A percentile compares a stretch with the other conserved stretches of the same genome.
Evolutionary conservation across 2,797 vertebrate species (phyloP).

Genomic region (Orientallactaga sibirica): DNA sequence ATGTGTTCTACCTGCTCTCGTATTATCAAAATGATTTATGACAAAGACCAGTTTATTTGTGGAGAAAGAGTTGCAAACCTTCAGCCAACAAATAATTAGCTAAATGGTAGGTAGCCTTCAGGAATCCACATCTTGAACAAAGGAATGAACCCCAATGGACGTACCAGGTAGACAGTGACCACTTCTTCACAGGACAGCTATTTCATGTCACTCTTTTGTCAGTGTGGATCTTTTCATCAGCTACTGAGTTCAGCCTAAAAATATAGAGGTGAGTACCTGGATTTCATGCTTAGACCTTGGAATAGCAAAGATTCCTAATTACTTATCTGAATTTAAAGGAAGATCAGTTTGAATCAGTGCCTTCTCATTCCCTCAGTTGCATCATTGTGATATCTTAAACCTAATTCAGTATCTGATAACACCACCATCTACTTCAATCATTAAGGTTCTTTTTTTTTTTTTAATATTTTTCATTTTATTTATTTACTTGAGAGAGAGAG

Average conservation of each 20-base stretch:
- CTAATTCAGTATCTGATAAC: conserved; percentile 16
- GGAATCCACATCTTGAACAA: conserved; percentile 23
- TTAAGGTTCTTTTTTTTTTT: not conserved
- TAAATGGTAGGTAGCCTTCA: conserved; percentile 86
- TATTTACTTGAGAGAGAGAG: too few relatives aligned
- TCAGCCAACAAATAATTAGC: conserved; percentile 54
- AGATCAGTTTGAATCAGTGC: not conserved
- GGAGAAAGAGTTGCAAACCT: conserved; percentile 89
- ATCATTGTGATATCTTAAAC: conserved; percentile 22
- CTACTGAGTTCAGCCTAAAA: not conserved
- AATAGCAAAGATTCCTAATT: conserved; percentile 41
- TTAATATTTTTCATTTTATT: too few relatives aligned
- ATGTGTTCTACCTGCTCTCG: conserved; percentile 96
- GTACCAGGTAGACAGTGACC: not conserved
- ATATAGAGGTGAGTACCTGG: conserved; percentile 44
- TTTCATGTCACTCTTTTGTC: conserved; percentile 22
- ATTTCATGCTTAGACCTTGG: conserved; percentile 44
- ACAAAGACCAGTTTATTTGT: conserved; percentile 92
- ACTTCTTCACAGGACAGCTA: not conserved
- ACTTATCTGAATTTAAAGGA: conserved; percentile 11
- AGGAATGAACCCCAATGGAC: conserved; percentile 1
- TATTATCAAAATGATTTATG: conserved; percentile 95
- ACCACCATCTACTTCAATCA: conserved; percentile 72
- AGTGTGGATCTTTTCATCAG: not conserved
- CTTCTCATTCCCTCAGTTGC: not conserved